Percentiles rank a stretch among this genome's conserved stretches.
These are phyloP conservation scores for Axinella damicornis DNA, from an alignment of 37 sponge, comb jelly and placozoan species.

Conservation along the genomic window DNA sequence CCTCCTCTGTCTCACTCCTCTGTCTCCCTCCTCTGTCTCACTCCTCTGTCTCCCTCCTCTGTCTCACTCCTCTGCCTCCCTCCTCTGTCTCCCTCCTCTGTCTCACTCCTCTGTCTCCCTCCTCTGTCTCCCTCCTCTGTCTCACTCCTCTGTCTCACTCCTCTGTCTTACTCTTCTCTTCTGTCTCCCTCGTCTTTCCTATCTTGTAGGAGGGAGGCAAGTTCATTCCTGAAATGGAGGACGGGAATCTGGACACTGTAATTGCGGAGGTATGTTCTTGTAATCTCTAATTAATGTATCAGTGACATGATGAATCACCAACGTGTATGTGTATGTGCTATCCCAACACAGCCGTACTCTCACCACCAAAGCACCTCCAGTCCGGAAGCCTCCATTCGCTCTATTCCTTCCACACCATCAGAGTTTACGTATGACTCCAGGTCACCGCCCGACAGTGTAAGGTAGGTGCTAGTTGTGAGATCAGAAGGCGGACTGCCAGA, in stretches of 20 bases:
- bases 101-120: not conserved
- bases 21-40: too few species aligned
- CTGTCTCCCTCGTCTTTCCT: too few species aligned
- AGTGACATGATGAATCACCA: not conserved
- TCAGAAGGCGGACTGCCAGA: too few species aligned
- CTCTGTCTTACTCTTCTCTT: too few species aligned
- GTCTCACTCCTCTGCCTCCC: too few species aligned
- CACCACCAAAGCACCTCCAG: constrained; percentile 1
- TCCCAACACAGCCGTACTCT: not conserved
- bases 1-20: not conserved
- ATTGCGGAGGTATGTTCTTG: not conserved
- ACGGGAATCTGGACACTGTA: not conserved
- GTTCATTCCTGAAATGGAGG: constrained; percentile 79
- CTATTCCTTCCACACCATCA: constrained; percentile 54
- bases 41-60: too few species aligned
- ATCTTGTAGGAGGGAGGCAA: constrained; percentile 71
- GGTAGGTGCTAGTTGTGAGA: constrained; percentile 29
- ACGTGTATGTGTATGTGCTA: constrained; percentile 1
- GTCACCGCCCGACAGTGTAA: constrained; percentile 55
- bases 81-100: too few species aligned
- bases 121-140: not conserved
- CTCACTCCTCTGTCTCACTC: not conserved
- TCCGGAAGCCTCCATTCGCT: constrained; percentile 33
- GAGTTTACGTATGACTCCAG: constrained; percentile 60
- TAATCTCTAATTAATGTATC: not conserved